Percentiles rank a stretch among this genome's conserved stretches.
phyloP scores from a whole-genome alignment of 2,113 vertebrate species.

The Ciconia stormi region DNA sequence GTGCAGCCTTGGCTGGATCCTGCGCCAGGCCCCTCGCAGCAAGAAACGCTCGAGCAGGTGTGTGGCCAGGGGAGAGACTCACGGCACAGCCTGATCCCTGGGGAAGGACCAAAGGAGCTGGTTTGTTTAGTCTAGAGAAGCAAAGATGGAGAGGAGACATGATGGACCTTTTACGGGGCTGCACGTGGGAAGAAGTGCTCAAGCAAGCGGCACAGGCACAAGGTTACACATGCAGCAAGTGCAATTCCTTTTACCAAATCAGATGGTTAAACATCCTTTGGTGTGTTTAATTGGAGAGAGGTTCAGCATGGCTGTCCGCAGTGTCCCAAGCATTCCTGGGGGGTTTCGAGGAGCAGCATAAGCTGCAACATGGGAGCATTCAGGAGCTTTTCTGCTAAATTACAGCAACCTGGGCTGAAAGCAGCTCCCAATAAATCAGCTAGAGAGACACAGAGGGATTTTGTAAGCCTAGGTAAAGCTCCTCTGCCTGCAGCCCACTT shows the following conservation, averaged over 20 bases:
- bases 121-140: not conserved
- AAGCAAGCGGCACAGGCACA: rapidly evolving
- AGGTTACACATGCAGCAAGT: not conserved
- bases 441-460: not conserved
- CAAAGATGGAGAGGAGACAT: not conserved
- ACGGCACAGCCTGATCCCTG: rapidly evolving
- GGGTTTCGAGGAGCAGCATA: not conserved
- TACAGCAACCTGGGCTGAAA: not conserved
- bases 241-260: not conserved
- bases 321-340: rapidly evolving
- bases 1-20: not conserved
- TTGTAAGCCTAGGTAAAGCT: not conserved
- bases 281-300: not conserved
- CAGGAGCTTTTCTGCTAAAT: not conserved
- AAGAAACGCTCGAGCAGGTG: not conserved
- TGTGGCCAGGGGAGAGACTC: not conserved
- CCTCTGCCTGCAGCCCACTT: not conserved
- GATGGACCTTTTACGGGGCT: rapidly evolving
- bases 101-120: not conserved
- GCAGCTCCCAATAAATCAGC: not conserved
- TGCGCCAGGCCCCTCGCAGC: not conserved
- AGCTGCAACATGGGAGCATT: not conserved
- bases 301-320: not conserved
- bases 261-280: rapidly evolving
- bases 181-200: not conserved